phyloP scores from a whole-genome alignment of 2,113 vertebrate genomes.

The Peromyscus californicus region DNA sequence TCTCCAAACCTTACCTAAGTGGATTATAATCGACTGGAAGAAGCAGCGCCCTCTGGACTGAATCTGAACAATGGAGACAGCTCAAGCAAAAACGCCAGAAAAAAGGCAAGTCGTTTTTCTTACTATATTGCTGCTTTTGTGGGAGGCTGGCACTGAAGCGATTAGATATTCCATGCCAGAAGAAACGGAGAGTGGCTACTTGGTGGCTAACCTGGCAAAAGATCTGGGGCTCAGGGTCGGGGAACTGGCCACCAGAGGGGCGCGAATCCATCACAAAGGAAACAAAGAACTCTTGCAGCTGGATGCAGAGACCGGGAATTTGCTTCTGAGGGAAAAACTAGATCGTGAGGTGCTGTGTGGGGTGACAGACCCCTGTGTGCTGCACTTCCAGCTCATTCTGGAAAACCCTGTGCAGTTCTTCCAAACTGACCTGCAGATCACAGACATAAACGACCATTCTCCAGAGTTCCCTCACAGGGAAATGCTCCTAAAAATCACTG shows the following conservation, averaged over 20 bases:
- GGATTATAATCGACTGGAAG: not conserved
- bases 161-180: conserved; percentile 88
- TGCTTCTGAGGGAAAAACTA: conserved; percentile 85
- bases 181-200: conserved; percentile 88
- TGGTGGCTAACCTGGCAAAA: conserved; percentile 84
- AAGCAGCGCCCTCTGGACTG: conserved; percentile 28
- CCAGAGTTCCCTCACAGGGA: conserved; percentile 88
- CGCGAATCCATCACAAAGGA: conserved; percentile 86
- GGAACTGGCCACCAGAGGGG: conserved; percentile 80
- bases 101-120: conserved; percentile 79
- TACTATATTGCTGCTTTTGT: conserved; percentile 59
- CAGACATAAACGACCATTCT: conserved; percentile 91
- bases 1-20: not conserved
- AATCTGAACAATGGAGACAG: conserved; percentile 66
- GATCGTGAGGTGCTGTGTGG: conserved; percentile 77
- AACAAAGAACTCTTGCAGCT: conserved; percentile 89
- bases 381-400: conserved; percentile 79
- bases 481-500: conserved; percentile 90
- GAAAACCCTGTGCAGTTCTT: conserved; percentile 89
- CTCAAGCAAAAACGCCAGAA: not conserved
- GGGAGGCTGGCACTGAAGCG: conserved; percentile 57
- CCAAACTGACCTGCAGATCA: conserved; percentile 88
- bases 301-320: conserved; percentile 83
- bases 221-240: conserved; percentile 71
- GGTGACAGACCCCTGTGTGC: conserved; percentile 84